A percentile compares a stretch with the other conserved stretches of the same genome.
Evolutionary conservation across 2,888 invertebrate species (phyloP).

Genomic region (Amorpha juglandis): DNA sequence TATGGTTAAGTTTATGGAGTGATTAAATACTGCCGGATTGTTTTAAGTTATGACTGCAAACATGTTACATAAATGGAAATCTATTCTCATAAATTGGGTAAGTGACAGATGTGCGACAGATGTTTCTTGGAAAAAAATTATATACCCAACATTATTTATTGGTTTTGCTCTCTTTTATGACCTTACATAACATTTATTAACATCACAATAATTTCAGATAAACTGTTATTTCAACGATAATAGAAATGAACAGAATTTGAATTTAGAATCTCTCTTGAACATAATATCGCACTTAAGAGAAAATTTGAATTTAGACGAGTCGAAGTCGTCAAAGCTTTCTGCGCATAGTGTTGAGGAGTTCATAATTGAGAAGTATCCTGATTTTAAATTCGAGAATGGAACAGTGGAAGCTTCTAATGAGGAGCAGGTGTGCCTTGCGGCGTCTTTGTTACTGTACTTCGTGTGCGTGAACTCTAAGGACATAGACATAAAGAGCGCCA

Average conservation of each 20-base stretch:
- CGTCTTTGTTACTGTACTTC: conserved; percentile 81
- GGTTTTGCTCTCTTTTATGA: not conserved
- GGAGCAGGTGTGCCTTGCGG: conserved; percentile 68
- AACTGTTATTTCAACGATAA: conserved; percentile 74
- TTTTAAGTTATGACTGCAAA: conserved; percentile 40
- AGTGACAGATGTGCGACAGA: conserved; percentile 38
- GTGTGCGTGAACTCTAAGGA: conserved; percentile 82
- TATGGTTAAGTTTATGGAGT: conserved; percentile 29
- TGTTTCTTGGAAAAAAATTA: conserved; percentile 25
- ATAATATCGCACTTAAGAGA: conserved; percentile 71
- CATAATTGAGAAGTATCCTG: conserved; percentile 77
- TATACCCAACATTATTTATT: not conserved
- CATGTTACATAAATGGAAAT: conserved; percentile 77
- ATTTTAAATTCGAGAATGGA: conserved; percentile 72
- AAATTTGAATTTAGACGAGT: conserved; percentile 70
- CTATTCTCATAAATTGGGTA: conserved; percentile 76
- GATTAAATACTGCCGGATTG: conserved; percentile 24
- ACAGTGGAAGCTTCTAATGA: conserved; percentile 55
- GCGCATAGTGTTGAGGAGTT: conserved; percentile 71
- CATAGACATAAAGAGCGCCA: conserved; percentile 79
- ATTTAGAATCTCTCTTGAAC: conserved; percentile 58
- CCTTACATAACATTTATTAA: not conserved
- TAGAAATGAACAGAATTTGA: conserved; percentile 52
- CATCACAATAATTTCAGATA: conserved; percentile 58
- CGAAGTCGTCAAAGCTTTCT: conserved; percentile 69